Evolutionary conservation across 1,140 invertebrate species (phyloP), one percentile per base, ranked within the genome.

Genomic region (Augochlora pura): DNA sequence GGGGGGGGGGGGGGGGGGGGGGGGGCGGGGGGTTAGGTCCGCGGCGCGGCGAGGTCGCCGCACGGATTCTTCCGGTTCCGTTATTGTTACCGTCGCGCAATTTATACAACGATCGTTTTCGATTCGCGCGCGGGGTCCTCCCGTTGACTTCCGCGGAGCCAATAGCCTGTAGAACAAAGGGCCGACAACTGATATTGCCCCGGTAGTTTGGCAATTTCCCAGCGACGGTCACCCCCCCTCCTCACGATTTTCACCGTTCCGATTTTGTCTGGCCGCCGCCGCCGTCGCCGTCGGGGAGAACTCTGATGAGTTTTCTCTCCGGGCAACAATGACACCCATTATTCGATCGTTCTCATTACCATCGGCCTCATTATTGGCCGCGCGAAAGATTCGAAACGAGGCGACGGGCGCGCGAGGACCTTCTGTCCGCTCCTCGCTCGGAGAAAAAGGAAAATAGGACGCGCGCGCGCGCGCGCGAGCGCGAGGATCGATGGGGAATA

Each of bases 101-200:
- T 59, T 32, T 64, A 67, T 83, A 68, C 39, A 75, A 73, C 73
- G 69, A 80, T 79, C 80, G 78, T 73, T 69, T 71, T 84, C 79
- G 70, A 87, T 84, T 83, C 62, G 39, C 75, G 72, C 6, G 52
- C 52, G 4, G 32, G 4, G 32, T 1, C 54, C n/a, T n/a, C 25
- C 27, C 49, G 49, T 70, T 70, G 57, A 70, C 66, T 52, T 62
- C 69, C 39, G 57, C 38, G 18, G 12, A 62, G n/a, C 57, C 67
- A 70, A 77, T 77, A 70, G 74, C 39, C 39, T 57, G 38, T 38
- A 9, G 67, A 49, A 70, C 57, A 70, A 69, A 70, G 75, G 75
- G 27, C 75, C 25, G 46, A 39, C 57, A 69, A 77, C 75, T 57
- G 67, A 77, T 77, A 70, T 77, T 70, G 75, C 66, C 54, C 62